These are phyloP conservation scores for Numida meleagris DNA, from an alignment of 2,113 vertebrate genomes.

Conservation along the genomic window DNA sequence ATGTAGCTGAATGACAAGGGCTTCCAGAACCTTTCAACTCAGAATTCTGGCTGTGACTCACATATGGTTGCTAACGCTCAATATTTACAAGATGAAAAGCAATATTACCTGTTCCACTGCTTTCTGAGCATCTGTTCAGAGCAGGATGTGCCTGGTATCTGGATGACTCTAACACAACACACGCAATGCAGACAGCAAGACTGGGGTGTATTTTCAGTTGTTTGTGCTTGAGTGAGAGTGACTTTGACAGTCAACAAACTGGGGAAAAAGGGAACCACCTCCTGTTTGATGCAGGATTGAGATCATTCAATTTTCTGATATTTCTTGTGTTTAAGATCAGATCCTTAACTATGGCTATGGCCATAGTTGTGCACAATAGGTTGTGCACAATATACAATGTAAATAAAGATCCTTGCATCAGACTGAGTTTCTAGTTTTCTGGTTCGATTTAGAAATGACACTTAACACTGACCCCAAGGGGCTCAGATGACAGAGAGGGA, in stretches of 20 bases:
- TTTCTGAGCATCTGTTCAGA: neutral
- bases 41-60: neutral
- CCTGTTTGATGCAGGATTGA: neutral
- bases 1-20: neutral
- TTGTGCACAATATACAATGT: neutral
- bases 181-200: neutral
- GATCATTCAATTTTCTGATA: neutral
- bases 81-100: neutral
- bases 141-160: neutral
- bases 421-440: neutral
- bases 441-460: neutral
- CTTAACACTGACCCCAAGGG: neutral
- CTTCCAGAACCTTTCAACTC: neutral
- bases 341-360: neutral
- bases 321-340: neutral
- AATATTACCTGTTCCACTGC: neutral
- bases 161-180: neutral
- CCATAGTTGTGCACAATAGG: too few relatives aligned
- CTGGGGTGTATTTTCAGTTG: accelerated
- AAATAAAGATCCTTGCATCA: neutral
- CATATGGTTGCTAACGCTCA: neutral
- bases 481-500: neutral
- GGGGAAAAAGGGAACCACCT: neutral
- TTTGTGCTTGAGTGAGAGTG: neutral
- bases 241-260: neutral